Evolutionary conservation across 2,113 vertebrate genomes (phyloP).

Genomic region (Etheostoma cragini): DNA sequence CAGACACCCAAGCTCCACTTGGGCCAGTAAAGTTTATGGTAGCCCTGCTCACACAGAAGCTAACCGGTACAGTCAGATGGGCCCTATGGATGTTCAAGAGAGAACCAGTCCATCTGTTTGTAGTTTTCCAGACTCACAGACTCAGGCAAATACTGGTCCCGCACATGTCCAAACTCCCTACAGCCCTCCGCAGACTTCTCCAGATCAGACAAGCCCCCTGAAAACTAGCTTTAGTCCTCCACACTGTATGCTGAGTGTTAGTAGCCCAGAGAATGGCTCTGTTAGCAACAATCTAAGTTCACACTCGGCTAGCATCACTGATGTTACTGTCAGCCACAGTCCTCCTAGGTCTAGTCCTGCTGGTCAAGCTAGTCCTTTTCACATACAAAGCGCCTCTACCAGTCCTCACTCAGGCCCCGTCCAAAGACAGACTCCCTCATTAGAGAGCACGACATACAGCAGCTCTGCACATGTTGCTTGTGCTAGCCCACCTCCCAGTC

Average conservation of each 20-base stretch:
- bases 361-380: constrained; percentile 69
- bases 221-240: constrained; percentile 48
- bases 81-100: neutral
- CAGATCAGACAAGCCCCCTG: constrained; percentile 15
- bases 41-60: constrained; percentile 8
- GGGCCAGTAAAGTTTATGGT: neutral
- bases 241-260: constrained; percentile 51
- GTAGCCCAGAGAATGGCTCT: constrained; percentile 11
- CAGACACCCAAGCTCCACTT: neutral
- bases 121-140: neutral
- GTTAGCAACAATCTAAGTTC: constrained; percentile 21
- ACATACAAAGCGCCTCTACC: constrained; percentile 32
- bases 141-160: neutral
- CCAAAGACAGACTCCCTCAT: constrained; percentile 37
- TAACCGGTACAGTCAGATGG: neutral
- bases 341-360: constrained; percentile 63
- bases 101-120: neutral
- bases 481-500: constrained; percentile 44
- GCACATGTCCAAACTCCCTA: constrained; percentile 13
- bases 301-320: neutral
- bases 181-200: constrained; percentile 17
- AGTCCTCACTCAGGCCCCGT: constrained; percentile 34
- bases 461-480: constrained; percentile 41
- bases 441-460: neutral
- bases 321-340: constrained; percentile 25